Percentiles rank a stretch among this genome's conserved stretches.
Evolutionary conservation across 2,113 vertebrate species (phyloP).

Genomic region (Tichodroma muraria): DNA sequence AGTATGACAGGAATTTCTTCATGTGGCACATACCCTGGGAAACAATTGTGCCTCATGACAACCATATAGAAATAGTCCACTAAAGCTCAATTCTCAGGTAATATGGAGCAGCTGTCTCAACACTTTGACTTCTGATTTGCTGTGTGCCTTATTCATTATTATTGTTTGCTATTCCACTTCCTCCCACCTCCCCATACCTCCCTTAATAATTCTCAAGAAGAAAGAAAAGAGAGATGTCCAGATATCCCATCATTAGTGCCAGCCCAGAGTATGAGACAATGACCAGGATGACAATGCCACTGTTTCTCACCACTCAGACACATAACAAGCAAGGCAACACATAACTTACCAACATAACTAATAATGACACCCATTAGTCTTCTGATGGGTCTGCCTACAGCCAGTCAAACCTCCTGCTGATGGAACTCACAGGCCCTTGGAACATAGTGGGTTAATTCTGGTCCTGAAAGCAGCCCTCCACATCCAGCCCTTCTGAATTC

Average conservation of each 20-base stretch:
- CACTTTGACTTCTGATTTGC: background rate
- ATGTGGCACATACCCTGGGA: background rate
- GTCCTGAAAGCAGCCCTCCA: background rate
- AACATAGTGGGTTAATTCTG: background rate
- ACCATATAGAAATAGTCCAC: background rate
- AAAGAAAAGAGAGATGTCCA: background rate
- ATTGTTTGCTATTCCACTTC: background rate
- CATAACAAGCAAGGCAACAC: background rate
- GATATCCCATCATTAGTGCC: background rate
- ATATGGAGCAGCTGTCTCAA: background rate
- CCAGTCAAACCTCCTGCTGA: background rate
- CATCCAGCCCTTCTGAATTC: background rate
- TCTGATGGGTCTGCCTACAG: background rate
- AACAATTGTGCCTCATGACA: background rate
- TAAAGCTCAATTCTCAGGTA: background rate
- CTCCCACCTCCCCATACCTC: background rate
- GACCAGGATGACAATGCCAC: background rate
- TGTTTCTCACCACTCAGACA: background rate
- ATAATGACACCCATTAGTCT: background rate
- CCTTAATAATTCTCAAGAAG: background rate
- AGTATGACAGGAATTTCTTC: background rate
- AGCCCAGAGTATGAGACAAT: background rate
- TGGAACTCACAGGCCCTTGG: background rate
- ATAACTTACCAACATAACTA: background rate
- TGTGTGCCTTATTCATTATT: background rate